A percentile compares a stretch with the other conserved stretches of the same genome.
These are phyloP conservation scores for Lampris incognitus DNA, from an alignment of 2,113 vertebrate genomes.

Conservation along the genomic window DNA sequence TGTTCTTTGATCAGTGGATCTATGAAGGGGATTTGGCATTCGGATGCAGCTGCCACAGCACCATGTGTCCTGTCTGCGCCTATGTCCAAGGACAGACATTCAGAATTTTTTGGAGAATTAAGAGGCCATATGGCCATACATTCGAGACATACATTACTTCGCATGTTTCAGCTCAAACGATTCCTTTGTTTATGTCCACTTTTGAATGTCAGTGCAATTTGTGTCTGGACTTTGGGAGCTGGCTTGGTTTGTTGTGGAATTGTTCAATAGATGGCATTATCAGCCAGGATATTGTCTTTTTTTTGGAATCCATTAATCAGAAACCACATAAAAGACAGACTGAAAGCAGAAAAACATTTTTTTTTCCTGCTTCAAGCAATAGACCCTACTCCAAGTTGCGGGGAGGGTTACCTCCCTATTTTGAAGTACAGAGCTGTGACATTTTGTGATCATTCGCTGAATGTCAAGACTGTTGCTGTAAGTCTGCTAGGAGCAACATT, in stretches of 20 bases:
- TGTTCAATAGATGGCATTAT: not conserved
- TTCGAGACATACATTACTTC: constrained; percentile 36
- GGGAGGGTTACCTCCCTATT: constrained; percentile 18
- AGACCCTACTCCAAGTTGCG: not conserved
- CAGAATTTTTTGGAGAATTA: constrained; percentile 32
- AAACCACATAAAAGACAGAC: constrained; percentile 1
- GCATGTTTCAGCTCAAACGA: constrained; percentile 15
- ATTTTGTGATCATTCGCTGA: constrained; percentile 57
- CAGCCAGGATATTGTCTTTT: not conserved
- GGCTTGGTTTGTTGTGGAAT: not conserved
- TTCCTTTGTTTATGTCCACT: constrained; percentile 29
- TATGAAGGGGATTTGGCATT: constrained; percentile 60
- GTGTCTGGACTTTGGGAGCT: constrained; percentile 9
- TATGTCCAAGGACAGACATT: constrained; percentile 45
- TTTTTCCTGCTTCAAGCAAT: constrained; percentile 12
- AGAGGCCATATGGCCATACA: constrained; percentile 14
- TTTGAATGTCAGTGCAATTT: constrained; percentile 23
- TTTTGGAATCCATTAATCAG: not conserved
- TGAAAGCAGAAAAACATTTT: not conserved
- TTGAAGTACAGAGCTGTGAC: constrained; percentile 45
- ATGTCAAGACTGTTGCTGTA: constrained; percentile 55
- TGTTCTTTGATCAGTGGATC: constrained; percentile 52
- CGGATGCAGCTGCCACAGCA: constrained; percentile 69
- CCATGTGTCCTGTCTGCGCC: constrained; percentile 45
- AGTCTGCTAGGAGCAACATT: constrained; percentile 42